Conservation (phyloP, 1,140 invertebrate genomes). For the Gryon sp. region DNA sequence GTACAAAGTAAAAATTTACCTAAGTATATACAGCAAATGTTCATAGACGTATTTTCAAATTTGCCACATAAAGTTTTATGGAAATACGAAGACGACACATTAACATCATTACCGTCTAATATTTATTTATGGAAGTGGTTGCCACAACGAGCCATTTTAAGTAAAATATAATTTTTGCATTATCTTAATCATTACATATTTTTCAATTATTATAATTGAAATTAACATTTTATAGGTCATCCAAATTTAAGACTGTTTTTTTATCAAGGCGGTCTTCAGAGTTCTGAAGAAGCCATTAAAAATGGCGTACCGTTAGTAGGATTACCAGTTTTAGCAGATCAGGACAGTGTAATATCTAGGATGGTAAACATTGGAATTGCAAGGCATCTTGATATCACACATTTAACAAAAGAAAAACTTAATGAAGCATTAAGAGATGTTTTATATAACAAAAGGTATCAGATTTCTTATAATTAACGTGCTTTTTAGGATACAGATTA, state of each 20-base stretch:
- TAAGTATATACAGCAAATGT: slow-evolving; percentile 20
- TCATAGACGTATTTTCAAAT: slow-evolving; percentile 9
- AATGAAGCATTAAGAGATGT: slow-evolving; percentile 55
- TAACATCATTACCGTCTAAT: slow-evolving; percentile 34
- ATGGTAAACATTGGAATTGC: slow-evolving; percentile 60
- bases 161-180: slow-evolving; percentile 52
- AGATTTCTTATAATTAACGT: no score
- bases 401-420: slow-evolving; percentile 32
- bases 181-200: no score
- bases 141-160: slow-evolving; percentile 73
- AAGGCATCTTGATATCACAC: slow-evolving; percentile 37
- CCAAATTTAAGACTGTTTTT: slow-evolving; percentile 77
- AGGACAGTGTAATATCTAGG: slow-evolving; percentile 55
- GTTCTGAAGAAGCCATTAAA: slow-evolving; percentile 77
- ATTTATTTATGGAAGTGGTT: slow-evolving; percentile 72
- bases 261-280: slow-evolving; percentile 80
- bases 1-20: slow-evolving; percentile 39
- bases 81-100: not conserved
- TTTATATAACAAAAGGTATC: slow-evolving; percentile 58
- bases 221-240: slow-evolving; percentile 67
- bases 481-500: no score
- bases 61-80: slow-evolving; percentile 1
- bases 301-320: slow-evolving; percentile 77
- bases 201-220: no score
- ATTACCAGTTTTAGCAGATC: slow-evolving; percentile 73